Percentiles rank a stretch among this genome's conserved stretches.
These are phyloP conservation scores for Danio choprae DNA, from an alignment of 2,797 vertebrate species.

Conservation along the genomic window DNA sequence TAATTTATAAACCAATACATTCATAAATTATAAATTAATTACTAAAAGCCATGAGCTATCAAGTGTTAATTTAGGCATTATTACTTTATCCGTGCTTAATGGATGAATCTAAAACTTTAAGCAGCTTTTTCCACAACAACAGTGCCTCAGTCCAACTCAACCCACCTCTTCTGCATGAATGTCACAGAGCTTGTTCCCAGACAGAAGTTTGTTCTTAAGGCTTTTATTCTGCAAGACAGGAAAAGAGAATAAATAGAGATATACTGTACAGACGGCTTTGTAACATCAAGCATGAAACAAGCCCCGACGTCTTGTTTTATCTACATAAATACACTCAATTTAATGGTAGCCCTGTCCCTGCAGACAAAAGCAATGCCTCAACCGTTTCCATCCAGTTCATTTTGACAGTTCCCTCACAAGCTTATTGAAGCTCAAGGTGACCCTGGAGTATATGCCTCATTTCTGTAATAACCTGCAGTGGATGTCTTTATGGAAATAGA, in stretches of 20 bases:
- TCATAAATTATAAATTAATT: no score
- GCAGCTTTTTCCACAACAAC: background rate
- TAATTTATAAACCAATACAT: no score
- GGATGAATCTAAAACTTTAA: background rate
- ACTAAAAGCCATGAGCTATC: no score
- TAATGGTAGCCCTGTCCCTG: constrained; percentile 22
- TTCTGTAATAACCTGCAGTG: constrained; percentile 49
- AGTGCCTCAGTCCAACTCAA: background rate
- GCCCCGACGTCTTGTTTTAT: constrained; percentile 30
- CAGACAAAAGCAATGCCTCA: constrained; percentile 31
- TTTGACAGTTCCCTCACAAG: constrained; percentile 47
- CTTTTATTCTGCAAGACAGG: constrained; percentile 91
- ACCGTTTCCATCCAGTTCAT: constrained; percentile 27
- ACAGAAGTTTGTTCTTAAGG: constrained; percentile 95
- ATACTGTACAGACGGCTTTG: constrained; percentile 2
- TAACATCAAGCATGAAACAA: constrained; percentile 34
- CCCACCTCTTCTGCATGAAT: constrained; percentile 96
- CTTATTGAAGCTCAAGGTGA: constrained; percentile 56
- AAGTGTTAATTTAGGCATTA: background rate
- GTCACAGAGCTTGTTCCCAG: constrained; percentile 94
- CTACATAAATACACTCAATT: constrained; percentile 38
- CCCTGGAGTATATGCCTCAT: constrained; percentile 44
- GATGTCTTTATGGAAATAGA: constrained; percentile 52
- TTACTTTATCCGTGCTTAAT: background rate
- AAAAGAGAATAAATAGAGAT: constrained; percentile 38